A percentile compares a stretch with the other conserved stretches of the same genome.
Evolutionary conservation across 2,888 invertebrate genomes (phyloP).

Genomic region (Drosophila fungiperda): DNA sequence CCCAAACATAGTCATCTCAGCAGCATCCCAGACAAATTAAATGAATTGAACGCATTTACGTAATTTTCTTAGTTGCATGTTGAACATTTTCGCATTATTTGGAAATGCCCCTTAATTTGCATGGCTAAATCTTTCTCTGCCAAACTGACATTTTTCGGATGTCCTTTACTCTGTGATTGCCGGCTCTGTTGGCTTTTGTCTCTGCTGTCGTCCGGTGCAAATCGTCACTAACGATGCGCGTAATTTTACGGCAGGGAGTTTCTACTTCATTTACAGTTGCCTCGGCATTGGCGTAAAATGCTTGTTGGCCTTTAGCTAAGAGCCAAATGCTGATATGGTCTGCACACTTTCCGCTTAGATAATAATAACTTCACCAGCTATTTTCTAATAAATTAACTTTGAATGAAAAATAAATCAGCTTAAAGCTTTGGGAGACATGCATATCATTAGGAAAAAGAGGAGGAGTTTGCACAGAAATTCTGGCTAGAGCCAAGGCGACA

Average conservation of each 20-base stretch:
- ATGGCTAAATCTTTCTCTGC: constrained; percentile 32
- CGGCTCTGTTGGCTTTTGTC: constrained; percentile 50
- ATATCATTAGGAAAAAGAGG: constrained; percentile 29
- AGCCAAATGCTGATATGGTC: constrained; percentile 64
- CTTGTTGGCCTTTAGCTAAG: constrained; percentile 63
- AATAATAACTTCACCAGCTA: constrained; percentile 78
- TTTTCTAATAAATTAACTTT: constrained; percentile 80
- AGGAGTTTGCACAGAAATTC: constrained; percentile 6
- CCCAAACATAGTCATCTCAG: neutral
- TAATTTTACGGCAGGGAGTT: constrained; percentile 81
- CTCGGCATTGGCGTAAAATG: constrained; percentile 54
- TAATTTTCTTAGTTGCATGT: constrained; percentile 60
- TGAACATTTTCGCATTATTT: constrained; percentile 58
- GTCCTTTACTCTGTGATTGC: constrained; percentile 19
- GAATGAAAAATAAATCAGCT: constrained; percentile 76
- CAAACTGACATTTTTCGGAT: neutral
- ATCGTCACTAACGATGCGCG: constrained; percentile 83
- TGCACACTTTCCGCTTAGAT: constrained; percentile 62
- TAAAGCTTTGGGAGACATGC: constrained; percentile 59
- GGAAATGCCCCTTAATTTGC: constrained; percentile 67
- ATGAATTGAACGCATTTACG: constrained; percentile 68
- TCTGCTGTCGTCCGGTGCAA: constrained; percentile 69
- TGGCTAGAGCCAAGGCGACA: constrained; percentile 10
- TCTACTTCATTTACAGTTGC: constrained; percentile 78
- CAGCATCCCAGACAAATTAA: constrained; percentile 43